A percentile compares a stretch with the other conserved stretches of the same genome.
These are phyloP conservation scores for Atta cephalotes DNA, from an alignment of 1,140 invertebrate genomes.

Conservation along the genomic window DNA sequence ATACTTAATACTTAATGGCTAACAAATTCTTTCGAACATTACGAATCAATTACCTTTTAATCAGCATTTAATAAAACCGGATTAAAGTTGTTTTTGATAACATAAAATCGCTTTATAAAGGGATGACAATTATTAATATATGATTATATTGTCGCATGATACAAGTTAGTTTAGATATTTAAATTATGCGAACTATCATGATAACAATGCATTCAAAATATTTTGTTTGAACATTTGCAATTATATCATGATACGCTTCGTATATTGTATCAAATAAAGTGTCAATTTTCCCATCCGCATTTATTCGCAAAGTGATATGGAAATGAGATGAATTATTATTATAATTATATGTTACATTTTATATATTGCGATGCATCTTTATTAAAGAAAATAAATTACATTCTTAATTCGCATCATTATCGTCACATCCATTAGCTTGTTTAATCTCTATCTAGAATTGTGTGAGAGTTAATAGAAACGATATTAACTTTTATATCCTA, in stretches of 20 bases:
- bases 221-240: not conserved
- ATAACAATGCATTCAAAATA: not conserved
- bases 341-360: conserved; percentile 19
- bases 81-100: conserved; percentile 15
- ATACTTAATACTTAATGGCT: not conserved
- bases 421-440: conserved; percentile 10
- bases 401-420: conserved; percentile 31
- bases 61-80: not conserved
- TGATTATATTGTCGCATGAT: conserved; percentile 62
- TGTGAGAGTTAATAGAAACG: conserved; percentile 7
- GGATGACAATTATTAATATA: conserved; percentile 80
- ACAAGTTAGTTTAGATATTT: conserved; percentile 52
- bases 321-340: conserved; percentile 12
- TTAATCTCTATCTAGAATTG: not conserved
- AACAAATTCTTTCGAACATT: not conserved
- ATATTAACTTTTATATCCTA: conserved; percentile 23
- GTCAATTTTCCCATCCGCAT: not conserved
- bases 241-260: conserved; percentile 54
- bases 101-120: conserved; percentile 76
- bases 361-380: conserved; percentile 23
- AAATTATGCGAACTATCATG: conserved; percentile 42
- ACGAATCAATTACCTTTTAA: conserved; percentile 8
- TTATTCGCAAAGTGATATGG: conserved; percentile 11
- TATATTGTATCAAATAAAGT: conserved; percentile 34
- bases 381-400: conserved; percentile 38